Base-by-base conservation (phyloP, 1,140 invertebrate species). In the Diorhabda sublineata region DNA sequence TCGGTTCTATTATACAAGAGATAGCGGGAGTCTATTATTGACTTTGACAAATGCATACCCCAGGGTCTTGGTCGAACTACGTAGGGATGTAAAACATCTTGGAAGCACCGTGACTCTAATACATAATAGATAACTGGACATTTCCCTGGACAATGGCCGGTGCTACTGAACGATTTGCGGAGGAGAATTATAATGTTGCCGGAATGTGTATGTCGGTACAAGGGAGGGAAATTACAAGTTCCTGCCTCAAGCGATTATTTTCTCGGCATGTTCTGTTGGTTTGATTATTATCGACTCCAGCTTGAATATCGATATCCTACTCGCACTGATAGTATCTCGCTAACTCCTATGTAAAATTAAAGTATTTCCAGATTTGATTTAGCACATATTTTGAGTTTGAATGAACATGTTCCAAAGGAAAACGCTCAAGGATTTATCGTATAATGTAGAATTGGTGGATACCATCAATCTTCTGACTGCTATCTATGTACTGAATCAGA, bases 1-100 rank as follows among this genome's bases (percentile, higher is more conserved):
- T 11, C 61, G 5, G 5, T 11, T 42, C 44, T 43, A 62, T 62
- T 62, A 62, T 43, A 45, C 61, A 44, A 44, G 61, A 62, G 61
- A 62, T 62, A 45, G 43, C 42, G 61, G 2, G 61, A 62, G 61
- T 56, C 64, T 45, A 65, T 65, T 65, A 65, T 65, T 45, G 47
- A 65, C 7, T 65, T 56, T 65, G 64, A 65, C 64, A 65, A 58
- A 45, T 56, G 9, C 52, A 8, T 58, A 45, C 56, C 26, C 47
- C 47, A 9, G 64, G 26, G 64, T 42, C 26, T 56, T 11, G 26
- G 47, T 41, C 45, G 42, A 26, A 43, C n/a, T 44, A 42, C 64
- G 26, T 47, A 11, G 64, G 56, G 11, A 56, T 43, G 56, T 60
- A 60, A 60, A 65, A 42, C 11, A 58, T 65, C 64, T 65, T 26